Evolutionary conservation across 2,113 vertebrate species (phyloP).

Genomic region (Paradoxurus hermaphroditus): DNA sequence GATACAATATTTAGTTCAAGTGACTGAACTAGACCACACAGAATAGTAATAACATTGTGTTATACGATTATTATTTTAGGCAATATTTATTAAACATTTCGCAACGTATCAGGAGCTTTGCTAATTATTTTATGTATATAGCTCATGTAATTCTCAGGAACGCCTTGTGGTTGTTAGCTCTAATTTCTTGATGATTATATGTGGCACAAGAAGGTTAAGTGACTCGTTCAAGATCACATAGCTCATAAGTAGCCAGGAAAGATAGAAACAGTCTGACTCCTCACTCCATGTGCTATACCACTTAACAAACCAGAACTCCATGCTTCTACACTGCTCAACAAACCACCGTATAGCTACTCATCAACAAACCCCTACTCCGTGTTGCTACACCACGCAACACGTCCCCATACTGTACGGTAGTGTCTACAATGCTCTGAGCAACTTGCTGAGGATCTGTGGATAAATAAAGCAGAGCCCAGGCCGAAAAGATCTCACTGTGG

Average conservation of each 20-base stretch:
- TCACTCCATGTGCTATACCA: not conserved
- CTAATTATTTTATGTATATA: not conserved
- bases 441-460: not conserved
- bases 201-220: not conserved
- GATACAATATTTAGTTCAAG: not conserved
- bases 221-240: not conserved
- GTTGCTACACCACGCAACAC: too few relatives aligned
- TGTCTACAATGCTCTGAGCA: not conserved
- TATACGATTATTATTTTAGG: slow-evolving; percentile 15
- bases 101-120: not conserved
- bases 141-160: not conserved
- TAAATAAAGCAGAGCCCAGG: not conserved
- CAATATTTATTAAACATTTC: not conserved
- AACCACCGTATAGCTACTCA: not conserved
- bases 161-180: not conserved
- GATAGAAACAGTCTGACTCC: not conserved
- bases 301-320: not conserved
- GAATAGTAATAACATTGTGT: not conserved
- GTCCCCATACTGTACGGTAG: too few relatives aligned
- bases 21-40: not conserved
- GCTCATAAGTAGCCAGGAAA: not conserved
- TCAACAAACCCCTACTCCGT: not conserved
- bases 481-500: not conserved
- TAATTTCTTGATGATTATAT: slow-evolving; percentile 13
- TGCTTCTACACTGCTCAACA: not conserved